Conservation (phyloP, 2,888 invertebrate species). For the Drosophila lutescens region DNA sequence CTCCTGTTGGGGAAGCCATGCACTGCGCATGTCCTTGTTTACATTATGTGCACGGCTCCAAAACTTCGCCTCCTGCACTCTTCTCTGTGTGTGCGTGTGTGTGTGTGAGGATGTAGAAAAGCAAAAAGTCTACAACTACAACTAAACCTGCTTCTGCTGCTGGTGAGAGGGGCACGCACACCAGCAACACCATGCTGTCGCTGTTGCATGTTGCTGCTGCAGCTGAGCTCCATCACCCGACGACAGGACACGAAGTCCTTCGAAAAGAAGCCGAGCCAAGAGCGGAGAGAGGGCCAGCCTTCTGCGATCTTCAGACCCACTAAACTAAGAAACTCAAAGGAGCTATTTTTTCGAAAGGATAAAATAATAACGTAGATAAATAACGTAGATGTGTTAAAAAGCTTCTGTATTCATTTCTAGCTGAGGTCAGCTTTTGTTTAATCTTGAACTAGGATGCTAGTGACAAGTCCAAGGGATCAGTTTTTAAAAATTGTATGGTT, state of each 20-base stretch:
- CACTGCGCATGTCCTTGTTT: constrained; percentile 78
- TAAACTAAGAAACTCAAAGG: not conserved
- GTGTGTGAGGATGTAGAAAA: constrained; percentile 68
- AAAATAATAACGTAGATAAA: too few species aligned
- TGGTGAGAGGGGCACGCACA: constrained; percentile 28
- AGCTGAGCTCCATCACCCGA: constrained; percentile 59
- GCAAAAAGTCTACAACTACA: constrained; percentile 75
- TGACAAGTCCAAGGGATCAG: too few species aligned
- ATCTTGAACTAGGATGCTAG: too few species aligned
- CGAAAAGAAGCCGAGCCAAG: constrained; percentile 23
- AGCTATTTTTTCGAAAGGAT: not conserved
- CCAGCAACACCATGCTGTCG: constrained; percentile 38
- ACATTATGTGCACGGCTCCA: constrained; percentile 70
- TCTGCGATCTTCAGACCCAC: constrained; percentile 8
- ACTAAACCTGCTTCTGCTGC: constrained; percentile 52
- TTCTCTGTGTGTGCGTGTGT: constrained; percentile 31
- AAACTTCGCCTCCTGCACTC: constrained; percentile 41
- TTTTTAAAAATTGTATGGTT: too few species aligned
- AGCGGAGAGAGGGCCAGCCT: not conserved
- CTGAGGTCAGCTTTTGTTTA: too few species aligned
- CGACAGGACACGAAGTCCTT: constrained; percentile 30
- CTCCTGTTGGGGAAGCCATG: constrained; percentile 73
- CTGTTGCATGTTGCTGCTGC: constrained; percentile 49
- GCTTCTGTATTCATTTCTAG: not conserved
- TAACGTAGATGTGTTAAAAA: not conserved